A percentile compares a stretch with the other conserved stretches of the same genome.
These are phyloP conservation scores for Epinephelus malabaricus DNA, from an alignment of 2,797 vertebrate genomes.

Conservation along the genomic window DNA sequence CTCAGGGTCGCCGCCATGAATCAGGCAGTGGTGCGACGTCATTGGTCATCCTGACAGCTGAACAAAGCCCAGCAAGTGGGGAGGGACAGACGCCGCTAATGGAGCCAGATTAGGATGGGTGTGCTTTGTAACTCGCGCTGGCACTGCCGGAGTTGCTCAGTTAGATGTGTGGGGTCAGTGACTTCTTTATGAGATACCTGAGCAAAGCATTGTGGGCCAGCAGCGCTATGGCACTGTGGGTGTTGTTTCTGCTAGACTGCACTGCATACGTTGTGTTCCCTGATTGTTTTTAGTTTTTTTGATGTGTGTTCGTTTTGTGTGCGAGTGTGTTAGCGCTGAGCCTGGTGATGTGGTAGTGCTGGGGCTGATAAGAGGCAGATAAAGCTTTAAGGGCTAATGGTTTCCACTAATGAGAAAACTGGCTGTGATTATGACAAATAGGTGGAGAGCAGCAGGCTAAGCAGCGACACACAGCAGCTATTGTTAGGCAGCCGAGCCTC, in stretches of 20 bases:
- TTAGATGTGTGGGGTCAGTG: slow-evolving; percentile 60
- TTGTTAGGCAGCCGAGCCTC: slow-evolving; percentile 90
- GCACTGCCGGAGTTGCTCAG: slow-evolving; percentile 70
- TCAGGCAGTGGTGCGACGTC: slow-evolving; percentile 76
- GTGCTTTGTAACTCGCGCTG: slow-evolving; percentile 73
- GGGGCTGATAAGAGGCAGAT: slow-evolving; percentile 93
- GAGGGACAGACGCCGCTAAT: slow-evolving; percentile 79
- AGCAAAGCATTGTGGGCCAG: slow-evolving; percentile 48
- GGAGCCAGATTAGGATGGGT: slow-evolving; percentile 82
- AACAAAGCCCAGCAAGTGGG: slow-evolving; percentile 83
- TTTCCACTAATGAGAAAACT: slow-evolving; percentile 99
- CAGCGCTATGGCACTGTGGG: neutral
- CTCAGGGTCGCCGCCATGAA: slow-evolving; percentile 81
- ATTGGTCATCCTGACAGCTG: slow-evolving; percentile 88
- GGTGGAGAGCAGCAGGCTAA: slow-evolving; percentile 96
- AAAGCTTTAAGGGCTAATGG: slow-evolving; percentile 95
- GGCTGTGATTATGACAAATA: slow-evolving; percentile 96
- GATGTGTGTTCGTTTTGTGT: slow-evolving; percentile 25
- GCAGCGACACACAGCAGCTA: slow-evolving; percentile 93
- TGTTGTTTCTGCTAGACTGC: slow-evolving; percentile 20
- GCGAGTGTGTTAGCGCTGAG: slow-evolving; percentile 34
- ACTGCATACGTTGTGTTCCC: neutral
- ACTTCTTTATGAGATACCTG: slow-evolving; percentile 81
- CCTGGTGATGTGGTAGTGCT: slow-evolving; percentile 56
- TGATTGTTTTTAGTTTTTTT: slow-evolving; percentile 39